These are phyloP conservation scores for Tretioscincus oriximinensis DNA, from an alignment of 2,113 vertebrate genomes.

Conservation along the genomic window DNA sequence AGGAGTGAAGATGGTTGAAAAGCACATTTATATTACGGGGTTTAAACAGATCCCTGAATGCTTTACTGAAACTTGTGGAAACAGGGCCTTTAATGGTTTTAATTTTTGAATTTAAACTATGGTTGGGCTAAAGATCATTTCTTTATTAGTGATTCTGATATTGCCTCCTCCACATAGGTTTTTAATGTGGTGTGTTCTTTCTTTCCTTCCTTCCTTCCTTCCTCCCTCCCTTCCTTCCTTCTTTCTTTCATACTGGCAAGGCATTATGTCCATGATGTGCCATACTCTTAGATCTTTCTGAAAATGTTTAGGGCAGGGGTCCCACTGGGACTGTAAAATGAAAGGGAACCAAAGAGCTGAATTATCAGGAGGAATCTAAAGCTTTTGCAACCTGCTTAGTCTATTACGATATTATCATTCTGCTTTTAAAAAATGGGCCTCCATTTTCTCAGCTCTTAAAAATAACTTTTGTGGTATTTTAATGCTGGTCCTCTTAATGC, in stretches of 20 bases:
- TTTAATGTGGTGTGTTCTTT: too few relatives aligned
- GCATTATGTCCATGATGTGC: too few relatives aligned
- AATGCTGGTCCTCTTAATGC: slow-evolving; percentile 81
- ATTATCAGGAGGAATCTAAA: background rate
- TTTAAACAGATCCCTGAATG: too few relatives aligned
- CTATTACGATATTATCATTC: slow-evolving; percentile 57
- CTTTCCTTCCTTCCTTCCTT: too few relatives aligned
- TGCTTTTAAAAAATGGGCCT: slow-evolving; percentile 57
- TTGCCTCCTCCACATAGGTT: background rate
- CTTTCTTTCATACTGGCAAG: background rate
- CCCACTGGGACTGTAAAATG: background rate
- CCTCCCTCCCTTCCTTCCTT: too few relatives aligned
- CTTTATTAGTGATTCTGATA: background rate
- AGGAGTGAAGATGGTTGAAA: too few relatives aligned
- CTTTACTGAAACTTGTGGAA: too few relatives aligned
- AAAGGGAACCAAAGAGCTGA: slow-evolving; percentile 23
- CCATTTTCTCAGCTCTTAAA: slow-evolving; percentile 74
- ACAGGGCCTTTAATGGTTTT: too few relatives aligned
- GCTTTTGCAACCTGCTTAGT: slow-evolving; percentile 34
- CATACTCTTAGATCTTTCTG: background rate
- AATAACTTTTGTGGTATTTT: slow-evolving; percentile 74
- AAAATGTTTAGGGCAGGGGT: background rate
- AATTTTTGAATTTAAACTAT: too few relatives aligned
- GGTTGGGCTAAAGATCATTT: background rate
- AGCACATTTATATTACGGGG: too few relatives aligned